Conservation (phyloP, 1,140 invertebrate species). For the Bombus haemorrhoidalis region DNA sequence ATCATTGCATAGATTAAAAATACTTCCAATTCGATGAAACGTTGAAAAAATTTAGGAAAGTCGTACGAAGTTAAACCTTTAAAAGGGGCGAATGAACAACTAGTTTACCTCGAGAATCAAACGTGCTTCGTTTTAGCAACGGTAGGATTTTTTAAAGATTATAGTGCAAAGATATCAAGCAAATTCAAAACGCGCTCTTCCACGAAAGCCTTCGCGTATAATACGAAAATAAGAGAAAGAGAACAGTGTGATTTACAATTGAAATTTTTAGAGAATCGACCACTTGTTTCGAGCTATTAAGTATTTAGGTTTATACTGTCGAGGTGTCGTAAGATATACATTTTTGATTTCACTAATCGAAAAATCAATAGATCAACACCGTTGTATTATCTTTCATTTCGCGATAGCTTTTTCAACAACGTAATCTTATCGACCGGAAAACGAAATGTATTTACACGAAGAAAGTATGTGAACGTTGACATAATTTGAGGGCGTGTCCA, state of each 20-base stretch:
- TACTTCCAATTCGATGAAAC: constrained; percentile 58
- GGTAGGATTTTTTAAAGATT: constrained; percentile 20
- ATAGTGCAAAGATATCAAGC: constrained; percentile 18
- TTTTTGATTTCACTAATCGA: constrained; percentile 3
- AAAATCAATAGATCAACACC: neutral
- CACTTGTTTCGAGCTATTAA: neutral
- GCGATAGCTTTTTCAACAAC: constrained; percentile 23
- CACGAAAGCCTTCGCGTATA: constrained; percentile 42
- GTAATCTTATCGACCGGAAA: constrained; percentile 1
- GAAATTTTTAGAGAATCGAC: constrained; percentile 41
- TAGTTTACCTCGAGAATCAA: constrained; percentile 42
- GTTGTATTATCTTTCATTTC: constrained; percentile 5
- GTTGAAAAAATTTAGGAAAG: constrained; percentile 34
- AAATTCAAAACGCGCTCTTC: constrained; percentile 33
- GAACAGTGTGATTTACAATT: constrained; percentile 38
- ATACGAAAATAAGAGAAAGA: constrained; percentile 11
- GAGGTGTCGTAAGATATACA: neutral
- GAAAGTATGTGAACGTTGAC: constrained; percentile 4
- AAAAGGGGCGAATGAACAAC: neutral
- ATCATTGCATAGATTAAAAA: constrained; percentile 60
- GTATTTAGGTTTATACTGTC: constrained; percentile 2
- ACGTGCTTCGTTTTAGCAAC: constrained; percentile 32
- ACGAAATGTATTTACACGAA: neutral
- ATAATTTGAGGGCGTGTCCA: constrained; percentile 33
- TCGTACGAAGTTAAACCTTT: constrained; percentile 38